These are phyloP conservation scores for Colinus virginianus DNA, from an alignment of 2,113 vertebrate genomes.

Conservation along the genomic window DNA sequence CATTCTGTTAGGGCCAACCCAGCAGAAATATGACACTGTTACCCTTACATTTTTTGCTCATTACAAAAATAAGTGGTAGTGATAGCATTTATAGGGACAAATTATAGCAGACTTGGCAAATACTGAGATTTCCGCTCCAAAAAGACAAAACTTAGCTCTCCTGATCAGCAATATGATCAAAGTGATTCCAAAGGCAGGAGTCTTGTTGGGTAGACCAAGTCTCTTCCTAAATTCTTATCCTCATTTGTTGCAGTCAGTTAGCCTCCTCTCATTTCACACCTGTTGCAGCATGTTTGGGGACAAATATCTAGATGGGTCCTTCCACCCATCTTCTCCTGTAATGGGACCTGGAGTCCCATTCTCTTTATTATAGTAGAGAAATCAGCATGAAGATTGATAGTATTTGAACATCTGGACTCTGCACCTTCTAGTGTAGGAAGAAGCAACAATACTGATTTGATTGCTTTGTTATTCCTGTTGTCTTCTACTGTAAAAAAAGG, in stretches of 20 bases:
- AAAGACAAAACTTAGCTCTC: background rate
- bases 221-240: background rate
- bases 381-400: background rate
- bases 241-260: background rate
- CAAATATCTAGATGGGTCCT: background rate
- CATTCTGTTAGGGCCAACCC: background rate
- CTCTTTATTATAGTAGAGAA: accelerated
- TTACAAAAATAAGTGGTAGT: background rate
- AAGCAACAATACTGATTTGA: background rate
- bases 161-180: background rate
- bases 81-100: background rate
- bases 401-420: background rate
- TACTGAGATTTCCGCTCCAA: background rate
- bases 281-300: background rate
- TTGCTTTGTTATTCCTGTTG: background rate
- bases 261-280: background rate
- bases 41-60: background rate
- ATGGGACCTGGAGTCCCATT: background rate
- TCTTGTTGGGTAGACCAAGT: background rate
- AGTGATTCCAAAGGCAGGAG: background rate
- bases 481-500: background rate
- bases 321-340: background rate
- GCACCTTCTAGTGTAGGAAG: background rate
- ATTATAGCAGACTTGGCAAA: background rate
- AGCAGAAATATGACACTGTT: background rate